Evolutionary conservation across 2,888 invertebrate species (phyloP).

Genomic region (Lycaena phlaeas): DNA sequence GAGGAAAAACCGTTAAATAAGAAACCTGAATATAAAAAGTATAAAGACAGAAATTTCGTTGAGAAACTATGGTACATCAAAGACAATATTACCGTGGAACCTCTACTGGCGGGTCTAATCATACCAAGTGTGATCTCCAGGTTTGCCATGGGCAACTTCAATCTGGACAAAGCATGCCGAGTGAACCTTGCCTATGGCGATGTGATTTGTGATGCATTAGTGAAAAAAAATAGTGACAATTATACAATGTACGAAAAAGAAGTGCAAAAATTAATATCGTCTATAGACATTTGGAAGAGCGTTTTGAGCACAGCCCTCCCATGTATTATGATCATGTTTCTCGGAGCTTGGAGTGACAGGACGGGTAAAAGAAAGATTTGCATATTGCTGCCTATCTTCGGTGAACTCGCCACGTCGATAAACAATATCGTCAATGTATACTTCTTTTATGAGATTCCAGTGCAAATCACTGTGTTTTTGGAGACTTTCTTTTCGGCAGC

Average conservation of each 20-base stretch:
- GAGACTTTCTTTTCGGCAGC: constrained; percentile 68
- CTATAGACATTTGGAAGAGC: constrained; percentile 72
- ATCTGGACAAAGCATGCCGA: constrained; percentile 60
- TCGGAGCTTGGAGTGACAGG: constrained; percentile 77
- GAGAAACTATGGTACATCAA: constrained; percentile 43
- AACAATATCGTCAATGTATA: constrained; percentile 70
- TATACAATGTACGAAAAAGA: constrained; percentile 76
- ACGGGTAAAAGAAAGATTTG: constrained; percentile 71
- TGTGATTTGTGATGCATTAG: constrained; percentile 49
- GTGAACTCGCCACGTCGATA: constrained; percentile 63
- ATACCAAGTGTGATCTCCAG: constrained; percentile 78
- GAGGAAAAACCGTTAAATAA: constrained; percentile 55
- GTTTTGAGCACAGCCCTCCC: constrained; percentile 70
- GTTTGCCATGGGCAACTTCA: constrained; percentile 75
- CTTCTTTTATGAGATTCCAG: constrained; percentile 71
- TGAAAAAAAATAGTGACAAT: constrained; percentile 54
- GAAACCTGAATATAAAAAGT: constrained; percentile 27
- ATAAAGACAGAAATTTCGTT: constrained; percentile 40
- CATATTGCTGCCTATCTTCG: constrained; percentile 70
- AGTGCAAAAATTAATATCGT: constrained; percentile 72
- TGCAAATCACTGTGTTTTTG: constrained; percentile 64
- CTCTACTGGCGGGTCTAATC: constrained; percentile 79
- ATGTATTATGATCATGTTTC: constrained; percentile 69
- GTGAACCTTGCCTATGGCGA: constrained; percentile 47
- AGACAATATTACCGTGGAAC: constrained; percentile 80